These are phyloP conservation scores for Labroides dimidiatus DNA, from an alignment of 2,797 vertebrate genomes.

Conservation along the genomic window DNA sequence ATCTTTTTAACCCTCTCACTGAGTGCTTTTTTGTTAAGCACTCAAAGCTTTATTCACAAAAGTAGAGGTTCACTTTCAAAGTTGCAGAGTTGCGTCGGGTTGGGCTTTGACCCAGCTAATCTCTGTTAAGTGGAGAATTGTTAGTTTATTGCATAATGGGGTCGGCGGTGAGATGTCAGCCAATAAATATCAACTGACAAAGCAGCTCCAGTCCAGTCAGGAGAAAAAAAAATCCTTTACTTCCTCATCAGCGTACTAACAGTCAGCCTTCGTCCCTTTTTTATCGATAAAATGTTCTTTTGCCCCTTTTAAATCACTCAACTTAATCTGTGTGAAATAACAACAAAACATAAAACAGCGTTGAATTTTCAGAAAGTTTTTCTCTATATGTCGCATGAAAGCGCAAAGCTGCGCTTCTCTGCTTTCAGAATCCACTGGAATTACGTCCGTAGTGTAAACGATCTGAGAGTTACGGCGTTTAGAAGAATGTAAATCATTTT, in stretches of 20 bases:
- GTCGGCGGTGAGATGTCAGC: conserved; percentile 26
- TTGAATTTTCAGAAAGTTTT: too few species aligned
- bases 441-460: too few species aligned
- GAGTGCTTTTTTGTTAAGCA: conserved; percentile 24
- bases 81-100: conserved; percentile 41
- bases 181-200: conserved; percentile 9
- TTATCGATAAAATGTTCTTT: too few species aligned
- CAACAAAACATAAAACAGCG: too few species aligned
- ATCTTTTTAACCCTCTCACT: conserved; percentile 38
- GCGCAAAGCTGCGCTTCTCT: too few species aligned
- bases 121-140: conserved; percentile 51
- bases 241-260: neutral
- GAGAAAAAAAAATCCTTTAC: neutral
- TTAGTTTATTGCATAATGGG: conserved; percentile 56
- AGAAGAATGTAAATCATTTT: too few species aligned
- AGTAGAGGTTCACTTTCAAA: conserved; percentile 29
- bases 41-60: conserved; percentile 41
- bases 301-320: too few species aligned
- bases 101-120: conserved; percentile 41
- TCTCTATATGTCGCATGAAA: too few species aligned
- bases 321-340: too few species aligned
- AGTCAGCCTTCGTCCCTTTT: too few species aligned
- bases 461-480: too few species aligned
- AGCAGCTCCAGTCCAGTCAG: neutral
- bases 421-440: too few species aligned